phyloP scores from a whole-genome alignment of 2,888 invertebrate genomes.

The Sinhomidia bicolor region DNA sequence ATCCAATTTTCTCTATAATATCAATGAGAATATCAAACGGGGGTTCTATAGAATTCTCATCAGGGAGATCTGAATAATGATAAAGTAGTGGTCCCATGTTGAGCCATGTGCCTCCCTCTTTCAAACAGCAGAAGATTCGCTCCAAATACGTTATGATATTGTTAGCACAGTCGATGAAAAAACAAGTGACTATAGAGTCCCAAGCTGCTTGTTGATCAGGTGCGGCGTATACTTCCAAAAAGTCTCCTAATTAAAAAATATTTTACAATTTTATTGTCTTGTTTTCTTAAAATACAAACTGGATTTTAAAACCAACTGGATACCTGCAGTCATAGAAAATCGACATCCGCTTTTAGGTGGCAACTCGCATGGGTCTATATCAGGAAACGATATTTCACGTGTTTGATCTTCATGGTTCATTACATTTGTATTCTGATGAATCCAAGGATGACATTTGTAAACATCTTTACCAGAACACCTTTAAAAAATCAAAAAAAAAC shows the following conservation, averaged over 20 bases:
- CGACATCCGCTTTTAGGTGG: constrained; percentile 84
- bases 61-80: constrained; percentile 90
- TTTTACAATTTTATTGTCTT: too few relatives aligned
- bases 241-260: constrained; percentile 94
- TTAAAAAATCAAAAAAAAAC: constrained; percentile 31
- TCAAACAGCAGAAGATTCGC: constrained; percentile 93
- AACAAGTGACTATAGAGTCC: constrained; percentile 97
- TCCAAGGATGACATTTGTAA: constrained; percentile 95
- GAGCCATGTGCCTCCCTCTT: constrained; percentile 94
- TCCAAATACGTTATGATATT: constrained; percentile 98
- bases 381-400: constrained; percentile 91
- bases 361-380: constrained; percentile 89
- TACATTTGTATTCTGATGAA: constrained; percentile 97
- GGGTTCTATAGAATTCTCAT: constrained; percentile 95
- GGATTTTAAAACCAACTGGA: background rate
- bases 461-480: constrained; percentile 87
- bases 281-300: too few relatives aligned
- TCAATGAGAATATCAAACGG: constrained; percentile 91
- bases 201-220: constrained; percentile 85
- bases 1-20: constrained; percentile 92
- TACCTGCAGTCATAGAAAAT: constrained; percentile 94
- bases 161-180: constrained; percentile 99
- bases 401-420: constrained; percentile 91
- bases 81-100: constrained; percentile 96
- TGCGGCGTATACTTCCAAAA: constrained; percentile 88